A percentile compares a stretch with the other conserved stretches of the same genome.
These are phyloP conservation scores for Norana najaformis DNA, from an alignment of 2,888 invertebrate species.

Conservation along the genomic window DNA sequence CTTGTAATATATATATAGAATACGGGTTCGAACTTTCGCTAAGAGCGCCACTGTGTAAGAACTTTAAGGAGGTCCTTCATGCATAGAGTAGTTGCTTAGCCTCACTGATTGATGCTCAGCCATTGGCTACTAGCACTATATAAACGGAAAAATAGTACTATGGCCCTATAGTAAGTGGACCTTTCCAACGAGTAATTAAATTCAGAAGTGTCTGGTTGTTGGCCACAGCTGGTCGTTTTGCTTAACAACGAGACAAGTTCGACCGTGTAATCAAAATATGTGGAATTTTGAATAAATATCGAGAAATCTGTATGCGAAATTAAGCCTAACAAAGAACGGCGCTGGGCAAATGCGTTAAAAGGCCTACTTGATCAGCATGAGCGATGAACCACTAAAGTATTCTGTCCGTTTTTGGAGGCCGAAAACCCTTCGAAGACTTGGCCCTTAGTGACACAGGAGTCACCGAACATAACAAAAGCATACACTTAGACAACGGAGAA, in stretches of 20 bases:
- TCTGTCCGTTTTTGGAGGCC: background rate
- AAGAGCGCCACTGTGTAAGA: background rate
- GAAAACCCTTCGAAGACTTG: background rate
- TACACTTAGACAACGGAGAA: background rate
- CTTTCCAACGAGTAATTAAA: background rate
- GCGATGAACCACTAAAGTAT: slow-evolving; percentile 7
- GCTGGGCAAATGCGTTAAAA: background rate
- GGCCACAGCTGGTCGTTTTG: background rate
- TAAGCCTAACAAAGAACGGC: slow-evolving; percentile 1
- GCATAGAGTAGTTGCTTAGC: background rate
- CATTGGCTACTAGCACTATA: background rate
- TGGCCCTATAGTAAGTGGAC: background rate
- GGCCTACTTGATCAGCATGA: background rate
- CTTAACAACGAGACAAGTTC: too few species aligned
- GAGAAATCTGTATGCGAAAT: background rate
- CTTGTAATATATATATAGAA: background rate
- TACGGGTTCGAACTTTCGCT: background rate
- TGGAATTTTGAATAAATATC: slow-evolving; percentile 13
- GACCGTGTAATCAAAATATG: background rate
- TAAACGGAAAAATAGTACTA: background rate
- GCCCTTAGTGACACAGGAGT: background rate
- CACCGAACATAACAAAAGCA: background rate
- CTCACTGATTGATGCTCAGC: background rate
- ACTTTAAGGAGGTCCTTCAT: background rate
- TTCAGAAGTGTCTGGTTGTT: background rate